Evolutionary conservation across 1,140 invertebrate genomes (phyloP).

Genomic region (Drosophila nebulosa): DNA sequence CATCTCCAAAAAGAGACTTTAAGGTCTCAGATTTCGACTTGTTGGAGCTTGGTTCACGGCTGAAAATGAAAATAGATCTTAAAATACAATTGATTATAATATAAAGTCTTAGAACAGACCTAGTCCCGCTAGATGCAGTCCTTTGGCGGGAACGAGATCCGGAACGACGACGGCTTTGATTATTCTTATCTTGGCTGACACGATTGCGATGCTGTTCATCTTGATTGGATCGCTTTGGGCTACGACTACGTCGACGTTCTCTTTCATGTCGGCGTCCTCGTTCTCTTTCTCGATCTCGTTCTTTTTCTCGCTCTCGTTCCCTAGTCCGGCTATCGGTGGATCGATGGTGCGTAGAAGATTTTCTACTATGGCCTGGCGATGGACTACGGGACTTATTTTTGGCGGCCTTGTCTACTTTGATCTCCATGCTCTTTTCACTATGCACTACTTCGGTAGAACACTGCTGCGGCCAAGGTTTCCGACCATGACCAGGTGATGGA

Average conservation of each 20-base stretch:
- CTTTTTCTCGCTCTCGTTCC: neutral
- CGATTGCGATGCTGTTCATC: neutral
- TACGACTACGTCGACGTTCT: constrained; percentile 19
- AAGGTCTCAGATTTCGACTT: neutral
- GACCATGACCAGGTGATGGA: neutral
- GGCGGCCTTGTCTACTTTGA: no score
- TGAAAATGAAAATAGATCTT: neutral
- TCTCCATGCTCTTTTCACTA: no score
- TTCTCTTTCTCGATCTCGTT: neutral
- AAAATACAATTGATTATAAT: neutral
- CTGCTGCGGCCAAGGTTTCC: no score
- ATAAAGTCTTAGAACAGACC: constrained; percentile 21
- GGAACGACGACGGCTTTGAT: constrained; percentile 9
- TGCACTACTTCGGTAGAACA: no score
- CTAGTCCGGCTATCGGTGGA: neutral
- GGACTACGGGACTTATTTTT: constrained; percentile 9
- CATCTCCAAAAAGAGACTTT: neutral
- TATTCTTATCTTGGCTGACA: neutral
- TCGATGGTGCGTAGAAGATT: neutral
- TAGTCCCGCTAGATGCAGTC: neutral
- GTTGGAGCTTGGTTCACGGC: neutral
- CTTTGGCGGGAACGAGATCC: constrained; percentile 12
- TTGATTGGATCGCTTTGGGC: constrained; percentile 7
- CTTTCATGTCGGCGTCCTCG: neutral
- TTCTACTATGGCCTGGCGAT: constrained; percentile 4